phyloP scores from a whole-genome alignment of 2,113 vertebrate genomes.

The Anoura caudifer region DNA sequence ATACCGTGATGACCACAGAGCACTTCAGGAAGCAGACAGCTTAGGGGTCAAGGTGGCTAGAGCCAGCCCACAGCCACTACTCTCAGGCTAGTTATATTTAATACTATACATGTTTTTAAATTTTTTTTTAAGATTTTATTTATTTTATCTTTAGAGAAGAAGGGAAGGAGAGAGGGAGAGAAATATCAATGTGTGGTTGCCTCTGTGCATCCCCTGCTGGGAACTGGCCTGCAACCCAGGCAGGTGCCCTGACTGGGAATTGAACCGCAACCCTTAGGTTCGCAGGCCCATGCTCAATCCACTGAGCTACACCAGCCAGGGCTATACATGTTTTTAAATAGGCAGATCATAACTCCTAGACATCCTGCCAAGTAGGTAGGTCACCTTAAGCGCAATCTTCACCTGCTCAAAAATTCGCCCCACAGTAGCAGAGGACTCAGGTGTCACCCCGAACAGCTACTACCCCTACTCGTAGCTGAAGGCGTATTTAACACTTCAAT shows the following conservation, averaged over 20 bases:
- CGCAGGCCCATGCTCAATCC: no score
- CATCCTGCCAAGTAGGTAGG: constrained; percentile 95
- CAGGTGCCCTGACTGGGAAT: no score
- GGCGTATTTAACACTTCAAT: constrained; percentile 81
- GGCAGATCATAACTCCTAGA: constrained; percentile 89
- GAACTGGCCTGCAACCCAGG: no score
- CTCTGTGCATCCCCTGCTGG: no score
- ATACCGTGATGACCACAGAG: not conserved
- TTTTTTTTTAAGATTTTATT: no score
- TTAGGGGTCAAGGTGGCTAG: not conserved
- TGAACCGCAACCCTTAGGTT: no score
- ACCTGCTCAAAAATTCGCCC: constrained; percentile 98
- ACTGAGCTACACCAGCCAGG: no score
- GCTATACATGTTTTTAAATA: not conserved
- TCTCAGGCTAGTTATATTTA: not conserved
- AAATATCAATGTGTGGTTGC: no score
- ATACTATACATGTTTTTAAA: not conserved
- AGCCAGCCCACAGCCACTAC: not conserved
- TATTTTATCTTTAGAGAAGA: no score
- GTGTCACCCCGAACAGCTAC: constrained; percentile 99
- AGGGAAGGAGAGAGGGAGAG: no score
- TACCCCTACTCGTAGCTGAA: constrained; percentile 99
- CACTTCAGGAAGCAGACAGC: not conserved
- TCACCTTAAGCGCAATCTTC: constrained; percentile 90
- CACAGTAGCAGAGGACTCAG: constrained; percentile 91